Conservation (phyloP, 2,113 vertebrate genomes). For the Lepidothrix coronata region DNA sequence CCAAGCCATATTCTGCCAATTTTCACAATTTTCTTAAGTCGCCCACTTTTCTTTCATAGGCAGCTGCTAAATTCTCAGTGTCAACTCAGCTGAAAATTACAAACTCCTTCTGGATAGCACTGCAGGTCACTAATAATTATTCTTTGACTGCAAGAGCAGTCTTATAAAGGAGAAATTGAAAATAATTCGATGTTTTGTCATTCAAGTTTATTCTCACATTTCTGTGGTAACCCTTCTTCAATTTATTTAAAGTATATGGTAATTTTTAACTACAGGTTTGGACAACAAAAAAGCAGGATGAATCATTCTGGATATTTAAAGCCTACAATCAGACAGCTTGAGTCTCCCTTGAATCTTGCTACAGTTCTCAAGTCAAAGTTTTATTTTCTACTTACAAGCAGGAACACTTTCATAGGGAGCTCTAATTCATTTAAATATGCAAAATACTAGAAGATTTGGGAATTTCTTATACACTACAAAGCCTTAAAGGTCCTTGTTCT, state of each 20-base stretch:
- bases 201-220: conserved; percentile 56
- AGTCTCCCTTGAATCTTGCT: conserved; percentile 42
- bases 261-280: conserved; percentile 69
- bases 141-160: conserved; percentile 29
- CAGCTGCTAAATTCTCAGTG: conserved; percentile 55
- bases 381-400: conserved; percentile 38
- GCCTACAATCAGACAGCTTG: conserved; percentile 63
- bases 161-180: conserved; percentile 21
- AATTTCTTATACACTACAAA: neutral
- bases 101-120: conserved; percentile 39
- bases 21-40: conserved; percentile 45
- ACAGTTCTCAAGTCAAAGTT: conserved; percentile 43
- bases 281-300: conserved; percentile 59
- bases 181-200: conserved; percentile 53
- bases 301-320: conserved; percentile 65
- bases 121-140: conserved; percentile 51
- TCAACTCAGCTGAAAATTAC: conserved; percentile 40
- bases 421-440: neutral
- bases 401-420: neutral
- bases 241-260: conserved; percentile 45
- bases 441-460: neutral
- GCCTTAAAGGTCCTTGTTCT: neutral
- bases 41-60: conserved; percentile 58
- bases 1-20: conserved; percentile 31
- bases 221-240: conserved; percentile 42